Conservation (phyloP, 2,888 invertebrate genomes). For the Tanypteryx hageni region DNA sequence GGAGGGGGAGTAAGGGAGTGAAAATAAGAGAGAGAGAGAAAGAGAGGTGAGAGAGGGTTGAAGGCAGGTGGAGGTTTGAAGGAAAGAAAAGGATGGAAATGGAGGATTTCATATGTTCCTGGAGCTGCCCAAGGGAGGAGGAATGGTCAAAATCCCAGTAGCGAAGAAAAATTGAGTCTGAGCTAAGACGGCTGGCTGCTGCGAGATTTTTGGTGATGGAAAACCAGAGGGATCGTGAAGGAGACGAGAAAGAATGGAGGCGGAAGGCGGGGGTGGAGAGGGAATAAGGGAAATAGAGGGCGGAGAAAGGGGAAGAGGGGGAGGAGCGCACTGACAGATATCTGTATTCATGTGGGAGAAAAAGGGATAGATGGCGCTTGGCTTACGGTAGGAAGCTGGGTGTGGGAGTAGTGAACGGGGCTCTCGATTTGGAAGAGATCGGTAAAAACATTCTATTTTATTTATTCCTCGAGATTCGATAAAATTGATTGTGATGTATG, state of each 20-base stretch:
- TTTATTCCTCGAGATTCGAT: not conserved
- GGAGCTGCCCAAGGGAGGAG: conserved; percentile 18
- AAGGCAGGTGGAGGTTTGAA: not conserved
- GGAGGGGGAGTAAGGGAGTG: not conserved
- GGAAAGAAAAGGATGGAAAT: not conserved
- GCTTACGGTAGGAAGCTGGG: not conserved
- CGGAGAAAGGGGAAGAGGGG: not conserved
- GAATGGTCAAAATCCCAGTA: conserved; percentile 41
- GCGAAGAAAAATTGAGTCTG: conserved; percentile 58
- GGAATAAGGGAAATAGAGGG: not conserved
- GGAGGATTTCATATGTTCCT: not conserved
- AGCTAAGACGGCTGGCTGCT: conserved; percentile 46
- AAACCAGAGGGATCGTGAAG: not conserved
- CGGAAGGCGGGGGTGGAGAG: not conserved
- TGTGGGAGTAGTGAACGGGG: not conserved
- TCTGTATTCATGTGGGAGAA: not conserved
- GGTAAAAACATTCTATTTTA: not conserved
- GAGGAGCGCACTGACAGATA: not conserved
- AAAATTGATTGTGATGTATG: not conserved
- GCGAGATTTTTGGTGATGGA: not conserved
- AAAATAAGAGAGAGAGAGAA: not conserved
- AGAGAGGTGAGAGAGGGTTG: not conserved
- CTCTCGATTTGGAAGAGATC: not conserved
- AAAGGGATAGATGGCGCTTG: not conserved
- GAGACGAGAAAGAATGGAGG: not conserved